Conservation (phyloP, 2,113 vertebrate species). For the Rhadina sibilatrix region DNA sequence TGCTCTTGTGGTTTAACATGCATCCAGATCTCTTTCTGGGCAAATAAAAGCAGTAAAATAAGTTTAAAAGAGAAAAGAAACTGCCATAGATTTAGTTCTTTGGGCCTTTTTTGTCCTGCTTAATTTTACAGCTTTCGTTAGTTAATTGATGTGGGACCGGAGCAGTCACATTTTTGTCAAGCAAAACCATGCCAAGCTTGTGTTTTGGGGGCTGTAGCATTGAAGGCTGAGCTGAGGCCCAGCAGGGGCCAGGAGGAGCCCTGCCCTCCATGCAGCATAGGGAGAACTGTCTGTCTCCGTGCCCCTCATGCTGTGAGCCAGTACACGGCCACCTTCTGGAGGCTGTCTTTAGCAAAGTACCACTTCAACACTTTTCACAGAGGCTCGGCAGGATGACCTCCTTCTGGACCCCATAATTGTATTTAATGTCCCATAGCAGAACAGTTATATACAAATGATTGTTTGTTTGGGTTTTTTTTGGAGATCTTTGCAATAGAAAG, state of each 20-base stretch:
- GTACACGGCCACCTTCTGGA: not conserved
- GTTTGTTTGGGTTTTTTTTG: not conserved
- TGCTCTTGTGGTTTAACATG: not conserved
- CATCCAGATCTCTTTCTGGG: not conserved
- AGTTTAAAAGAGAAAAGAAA: not conserved
- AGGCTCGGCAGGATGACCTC: not conserved
- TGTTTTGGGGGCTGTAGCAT: fast-evolving
- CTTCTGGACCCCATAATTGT: not conserved
- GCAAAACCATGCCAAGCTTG: not conserved
- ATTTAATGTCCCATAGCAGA: not conserved
- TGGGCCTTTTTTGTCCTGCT: fast-evolving
- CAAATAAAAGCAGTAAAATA: not conserved
- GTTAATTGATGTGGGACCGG: not conserved
- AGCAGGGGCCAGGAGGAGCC: no score
- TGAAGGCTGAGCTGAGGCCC: not conserved
- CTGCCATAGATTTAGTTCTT: not conserved
- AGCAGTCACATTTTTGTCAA: not conserved
- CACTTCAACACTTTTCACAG: not conserved
- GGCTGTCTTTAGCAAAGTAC: not conserved
- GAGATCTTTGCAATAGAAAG: not conserved
- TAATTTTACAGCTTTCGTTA: not conserved
- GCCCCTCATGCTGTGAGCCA: not conserved
- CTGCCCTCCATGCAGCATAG: not conserved
- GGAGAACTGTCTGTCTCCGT: fast-evolving
- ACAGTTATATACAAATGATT: not conserved